Conservation (phyloP, 2,888 invertebrate species). For the Digitonthophagus gazella region DNA sequence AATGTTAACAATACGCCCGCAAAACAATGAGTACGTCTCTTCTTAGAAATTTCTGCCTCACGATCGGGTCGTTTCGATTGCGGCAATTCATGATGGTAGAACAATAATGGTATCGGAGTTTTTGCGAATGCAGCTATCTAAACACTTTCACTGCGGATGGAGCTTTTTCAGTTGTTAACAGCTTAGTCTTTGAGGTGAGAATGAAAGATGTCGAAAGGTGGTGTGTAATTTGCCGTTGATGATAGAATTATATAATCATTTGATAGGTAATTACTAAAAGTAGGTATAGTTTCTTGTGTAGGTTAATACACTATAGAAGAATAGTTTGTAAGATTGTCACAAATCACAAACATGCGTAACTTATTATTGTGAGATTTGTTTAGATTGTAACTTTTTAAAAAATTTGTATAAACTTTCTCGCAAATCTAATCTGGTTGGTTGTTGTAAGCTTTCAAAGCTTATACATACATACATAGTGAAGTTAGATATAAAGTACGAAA, state of each 20-base stretch:
- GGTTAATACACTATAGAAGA: too few species aligned
- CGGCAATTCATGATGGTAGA: background rate
- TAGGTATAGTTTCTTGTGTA: background rate
- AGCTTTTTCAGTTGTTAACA: background rate
- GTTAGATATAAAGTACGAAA: background rate
- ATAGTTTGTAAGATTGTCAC: too few species aligned
- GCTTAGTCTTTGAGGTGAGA: background rate
- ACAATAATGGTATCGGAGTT: background rate
- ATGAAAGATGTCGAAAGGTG: background rate
- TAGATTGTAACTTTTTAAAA: too few species aligned
- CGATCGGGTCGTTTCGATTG: background rate
- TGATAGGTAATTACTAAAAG: background rate
- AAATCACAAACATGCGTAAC: too few species aligned
- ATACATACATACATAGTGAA: background rate
- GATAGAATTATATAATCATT: background rate
- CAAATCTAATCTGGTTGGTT: background rate
- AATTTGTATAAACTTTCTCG: background rate
- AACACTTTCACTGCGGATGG: background rate
- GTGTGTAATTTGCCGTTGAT: background rate
- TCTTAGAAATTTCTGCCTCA: background rate
- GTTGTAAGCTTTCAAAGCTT: background rate
- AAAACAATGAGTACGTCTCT: conserved; percentile 5
- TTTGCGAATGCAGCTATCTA: background rate
- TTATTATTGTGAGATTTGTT: too few species aligned
- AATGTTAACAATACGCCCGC: conserved; percentile 2